A percentile compares a stretch with the other conserved stretches of the same genome.
These are phyloP conservation scores for Octopus sinensis DNA, from an alignment of 1,140 invertebrate species.

Conservation along the genomic window DNA sequence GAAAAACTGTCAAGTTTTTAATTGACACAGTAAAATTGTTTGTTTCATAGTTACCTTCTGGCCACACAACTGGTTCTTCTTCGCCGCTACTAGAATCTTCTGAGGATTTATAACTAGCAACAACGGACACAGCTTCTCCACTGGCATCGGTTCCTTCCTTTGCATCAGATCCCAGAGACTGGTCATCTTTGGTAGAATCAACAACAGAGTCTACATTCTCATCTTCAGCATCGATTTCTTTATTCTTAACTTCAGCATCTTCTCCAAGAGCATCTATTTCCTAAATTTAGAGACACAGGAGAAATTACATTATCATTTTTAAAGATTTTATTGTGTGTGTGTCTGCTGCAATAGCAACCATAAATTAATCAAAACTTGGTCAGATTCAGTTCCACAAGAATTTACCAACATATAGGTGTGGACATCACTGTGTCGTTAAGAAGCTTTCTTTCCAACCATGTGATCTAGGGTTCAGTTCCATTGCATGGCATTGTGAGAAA, in stretches of 20 bases:
- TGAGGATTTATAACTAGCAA: too few relatives aligned
- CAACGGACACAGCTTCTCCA: neutral
- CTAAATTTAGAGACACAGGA: neutral
- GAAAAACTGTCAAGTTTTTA: too few relatives aligned
- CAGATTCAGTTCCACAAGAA: neutral
- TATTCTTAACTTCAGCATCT: neutral
- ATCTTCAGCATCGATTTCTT: neutral
- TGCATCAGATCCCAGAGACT: neutral
- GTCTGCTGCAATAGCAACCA: too few relatives aligned
- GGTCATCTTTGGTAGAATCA: neutral
- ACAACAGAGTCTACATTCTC: neutral
- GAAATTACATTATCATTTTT: too few relatives aligned
- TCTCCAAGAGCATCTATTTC: conserved; percentile 19
- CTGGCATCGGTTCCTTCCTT: neutral
- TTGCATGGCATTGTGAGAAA: too few relatives aligned
- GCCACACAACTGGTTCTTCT: conserved; percentile 8
- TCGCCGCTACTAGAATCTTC: neutral
- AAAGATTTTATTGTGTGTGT: too few relatives aligned
- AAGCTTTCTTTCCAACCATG: too few relatives aligned
- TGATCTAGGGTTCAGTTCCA: too few relatives aligned
- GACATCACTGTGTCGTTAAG: too few relatives aligned
- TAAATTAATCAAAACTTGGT: too few relatives aligned
- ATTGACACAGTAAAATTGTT: too few relatives aligned
- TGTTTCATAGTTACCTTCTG: neutral
- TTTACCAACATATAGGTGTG: too few relatives aligned